phyloP scores from a whole-genome alignment of 2,113 vertebrate species.

The Tyto alba region DNA sequence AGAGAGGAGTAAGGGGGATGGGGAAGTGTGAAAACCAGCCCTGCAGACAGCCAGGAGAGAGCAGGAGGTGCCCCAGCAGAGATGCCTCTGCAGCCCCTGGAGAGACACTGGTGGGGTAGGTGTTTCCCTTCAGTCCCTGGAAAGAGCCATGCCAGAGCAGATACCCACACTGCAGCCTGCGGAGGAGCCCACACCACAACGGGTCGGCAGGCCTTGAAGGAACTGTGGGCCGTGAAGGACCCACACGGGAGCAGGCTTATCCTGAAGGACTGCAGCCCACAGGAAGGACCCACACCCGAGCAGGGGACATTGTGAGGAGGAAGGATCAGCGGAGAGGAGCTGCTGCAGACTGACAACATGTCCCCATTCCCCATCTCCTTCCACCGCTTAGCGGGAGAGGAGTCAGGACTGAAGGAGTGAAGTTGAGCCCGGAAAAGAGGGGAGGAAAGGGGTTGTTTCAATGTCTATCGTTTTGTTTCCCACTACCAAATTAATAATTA shows the following conservation, averaged over 20 bases:
- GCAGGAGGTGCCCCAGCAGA: neutral
- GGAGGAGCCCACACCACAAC: neutral
- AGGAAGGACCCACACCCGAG: neutral
- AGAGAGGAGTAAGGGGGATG: neutral
- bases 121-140: neutral
- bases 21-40: neutral
- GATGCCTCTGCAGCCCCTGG: neutral
- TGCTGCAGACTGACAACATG: neutral
- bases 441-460: neutral
- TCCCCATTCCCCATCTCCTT: neutral
- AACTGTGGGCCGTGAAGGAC: neutral
- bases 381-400: no score
- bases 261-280: neutral
- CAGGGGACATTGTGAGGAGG: neutral
- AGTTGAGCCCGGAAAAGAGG: neutral
- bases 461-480: neutral
- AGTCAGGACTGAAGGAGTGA: neutral
- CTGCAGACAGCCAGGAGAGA: neutral
- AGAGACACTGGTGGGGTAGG: neutral
- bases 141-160: neutral
- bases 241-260: neutral
- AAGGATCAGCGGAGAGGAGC: neutral
- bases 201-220: neutral
- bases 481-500: neutral
- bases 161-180: neutral